Conservation (phyloP, 2,113 vertebrate genomes). For the Stomatorhinus ivindoensis region DNA sequence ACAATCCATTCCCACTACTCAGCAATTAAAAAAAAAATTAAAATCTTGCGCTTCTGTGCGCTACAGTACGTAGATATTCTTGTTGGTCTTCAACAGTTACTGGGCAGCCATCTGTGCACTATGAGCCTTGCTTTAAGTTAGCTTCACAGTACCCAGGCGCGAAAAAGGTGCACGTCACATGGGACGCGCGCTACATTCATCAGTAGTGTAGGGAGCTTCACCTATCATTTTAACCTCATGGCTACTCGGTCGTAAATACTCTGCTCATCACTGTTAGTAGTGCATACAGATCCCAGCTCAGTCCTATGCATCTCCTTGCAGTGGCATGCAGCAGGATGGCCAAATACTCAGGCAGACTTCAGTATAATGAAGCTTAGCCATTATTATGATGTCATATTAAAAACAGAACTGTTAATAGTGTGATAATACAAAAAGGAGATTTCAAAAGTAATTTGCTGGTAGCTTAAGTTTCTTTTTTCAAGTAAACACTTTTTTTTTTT, state of each 20-base stretch:
- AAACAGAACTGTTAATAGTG: not conserved
- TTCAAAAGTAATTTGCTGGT: not conserved
- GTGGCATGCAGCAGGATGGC: not conserved
- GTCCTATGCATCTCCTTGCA: not conserved
- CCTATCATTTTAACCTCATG: not conserved
- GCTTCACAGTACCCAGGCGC: not conserved
- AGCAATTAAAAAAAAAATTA: constrained; percentile 12
- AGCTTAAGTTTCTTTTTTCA: not conserved
- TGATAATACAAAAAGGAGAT: not conserved
- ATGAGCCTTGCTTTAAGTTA: not conserved
- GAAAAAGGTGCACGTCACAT: not conserved
- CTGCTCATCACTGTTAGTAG: not conserved
- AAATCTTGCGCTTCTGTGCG: not conserved
- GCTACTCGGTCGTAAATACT: not conserved
- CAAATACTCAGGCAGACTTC: not conserved
- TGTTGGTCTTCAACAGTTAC: not conserved
- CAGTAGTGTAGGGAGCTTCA: not conserved
- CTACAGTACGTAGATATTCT: constrained; percentile 3
- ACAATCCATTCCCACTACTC: constrained; percentile 26
- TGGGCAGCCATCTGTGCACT: not conserved
- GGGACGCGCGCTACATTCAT: not conserved
- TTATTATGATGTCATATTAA: not conserved
- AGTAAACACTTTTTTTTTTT: not conserved
- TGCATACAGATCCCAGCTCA: not conserved
- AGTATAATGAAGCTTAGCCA: not conserved